Conservation (phyloP, 2,888 invertebrate species). For the Hermodice carunculata region DNA sequence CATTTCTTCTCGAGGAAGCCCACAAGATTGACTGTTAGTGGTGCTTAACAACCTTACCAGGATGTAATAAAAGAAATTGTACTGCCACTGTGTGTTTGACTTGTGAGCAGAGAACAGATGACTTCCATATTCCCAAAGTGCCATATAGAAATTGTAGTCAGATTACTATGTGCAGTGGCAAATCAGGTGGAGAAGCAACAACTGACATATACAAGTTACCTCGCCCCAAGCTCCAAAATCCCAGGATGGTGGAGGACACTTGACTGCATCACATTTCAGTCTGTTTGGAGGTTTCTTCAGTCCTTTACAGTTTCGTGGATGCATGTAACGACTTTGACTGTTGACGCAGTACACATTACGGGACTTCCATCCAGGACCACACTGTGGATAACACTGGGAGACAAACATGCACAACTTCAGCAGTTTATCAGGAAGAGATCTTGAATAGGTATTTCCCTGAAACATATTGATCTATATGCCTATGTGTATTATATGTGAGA, state of each 20-base stretch:
- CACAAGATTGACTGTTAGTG: too few species aligned
- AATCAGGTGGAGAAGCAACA: not conserved
- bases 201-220: conserved; percentile 39
- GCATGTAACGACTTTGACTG: conserved; percentile 55
- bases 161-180: not conserved
- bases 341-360: conserved; percentile 62
- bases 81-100: too few species aligned
- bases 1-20: too few species aligned
- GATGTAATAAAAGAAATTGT: too few species aligned
- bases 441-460: too few species aligned
- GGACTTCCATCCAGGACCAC: conserved; percentile 56
- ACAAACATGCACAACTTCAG: too few species aligned
- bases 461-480: too few species aligned
- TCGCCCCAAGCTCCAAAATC: conserved; percentile 57
- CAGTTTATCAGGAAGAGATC: too few species aligned
- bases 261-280: conserved; percentile 54
- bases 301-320: conserved; percentile 72
- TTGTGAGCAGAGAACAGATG: too few species aligned
- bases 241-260: conserved; percentile 61
- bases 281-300: conserved; percentile 57
- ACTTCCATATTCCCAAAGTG: too few species aligned
- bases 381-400: conserved; percentile 56
- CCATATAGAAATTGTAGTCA: not conserved
- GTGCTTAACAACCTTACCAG: too few species aligned
- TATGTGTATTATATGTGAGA: too few species aligned